phyloP scores from a whole-genome alignment of 64 coral and sea anemone species.

The Stichodactyla mertensii region DNA sequence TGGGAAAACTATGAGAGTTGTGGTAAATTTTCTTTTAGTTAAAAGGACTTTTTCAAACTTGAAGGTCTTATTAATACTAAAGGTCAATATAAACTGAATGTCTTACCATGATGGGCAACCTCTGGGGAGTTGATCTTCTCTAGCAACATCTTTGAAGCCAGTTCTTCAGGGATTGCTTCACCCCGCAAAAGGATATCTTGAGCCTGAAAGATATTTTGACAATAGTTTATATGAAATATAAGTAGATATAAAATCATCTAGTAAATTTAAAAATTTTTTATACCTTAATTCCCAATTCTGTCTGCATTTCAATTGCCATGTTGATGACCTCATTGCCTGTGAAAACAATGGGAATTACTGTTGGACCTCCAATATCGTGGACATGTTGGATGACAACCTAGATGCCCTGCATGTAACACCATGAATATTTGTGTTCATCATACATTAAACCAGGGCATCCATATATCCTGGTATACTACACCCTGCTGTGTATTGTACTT shows the following conservation, averaged over 20 bases:
- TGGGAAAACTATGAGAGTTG: too few relatives aligned
- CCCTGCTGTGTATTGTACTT: too few relatives aligned
- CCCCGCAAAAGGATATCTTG: constrained; percentile 83
- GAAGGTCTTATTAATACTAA: not conserved
- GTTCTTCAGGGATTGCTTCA: constrained; percentile 94
- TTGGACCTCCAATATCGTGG: not conserved
- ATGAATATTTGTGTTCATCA: too few relatives aligned
- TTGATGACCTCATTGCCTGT: constrained; percentile 87
- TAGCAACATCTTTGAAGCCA: constrained; percentile 74
- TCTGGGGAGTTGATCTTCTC: constrained; percentile 94
- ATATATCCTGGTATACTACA: too few relatives aligned
- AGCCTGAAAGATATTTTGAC: constrained; percentile 24
- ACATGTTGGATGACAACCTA: too few relatives aligned
- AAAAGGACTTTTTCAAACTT: too few relatives aligned
- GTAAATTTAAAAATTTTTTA: not conserved
- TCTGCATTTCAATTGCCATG: constrained; percentile 86
- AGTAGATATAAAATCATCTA: not conserved
- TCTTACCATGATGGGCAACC: constrained; percentile 85
- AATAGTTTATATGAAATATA: not conserved
- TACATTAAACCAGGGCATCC: too few relatives aligned
- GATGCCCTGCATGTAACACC: too few relatives aligned
- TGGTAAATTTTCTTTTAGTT: too few relatives aligned
- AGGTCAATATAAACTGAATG: not conserved
- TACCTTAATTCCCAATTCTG: constrained; percentile 82
- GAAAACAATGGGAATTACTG: not conserved